These are phyloP conservation scores for Danaus plexippus DNA, from an alignment of 1,140 invertebrate genomes.

Conservation along the genomic window DNA sequence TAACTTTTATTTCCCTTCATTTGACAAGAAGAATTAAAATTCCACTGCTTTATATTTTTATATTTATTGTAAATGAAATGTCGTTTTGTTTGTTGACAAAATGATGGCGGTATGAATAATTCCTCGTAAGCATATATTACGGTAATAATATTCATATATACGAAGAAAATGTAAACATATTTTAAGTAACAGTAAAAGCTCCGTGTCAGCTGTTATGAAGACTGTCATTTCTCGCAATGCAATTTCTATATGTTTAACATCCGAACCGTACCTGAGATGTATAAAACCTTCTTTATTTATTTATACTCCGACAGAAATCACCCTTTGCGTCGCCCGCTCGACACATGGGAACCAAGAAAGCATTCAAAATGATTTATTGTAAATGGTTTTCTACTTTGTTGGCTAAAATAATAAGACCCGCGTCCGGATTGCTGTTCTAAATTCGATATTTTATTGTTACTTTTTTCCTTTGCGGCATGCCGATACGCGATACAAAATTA, in stretches of 20 bases:
- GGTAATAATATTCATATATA: too few species aligned
- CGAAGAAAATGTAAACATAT: background rate
- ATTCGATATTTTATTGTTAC: constrained; percentile 66
- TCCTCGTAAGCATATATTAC: too few species aligned
- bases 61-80: too few species aligned
- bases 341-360: constrained; percentile 65
- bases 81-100: too few species aligned
- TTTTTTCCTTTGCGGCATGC: constrained; percentile 50
- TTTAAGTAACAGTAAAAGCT: background rate
- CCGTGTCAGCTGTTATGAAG: constrained; percentile 9
- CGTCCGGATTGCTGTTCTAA: constrained; percentile 62
- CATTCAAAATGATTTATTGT: constrained; percentile 71
- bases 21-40: too few species aligned
- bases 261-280: constrained; percentile 60
- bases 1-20: too few species aligned
- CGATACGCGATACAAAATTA: constrained; percentile 44
- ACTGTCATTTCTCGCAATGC: constrained; percentile 34
- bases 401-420: constrained; percentile 69
- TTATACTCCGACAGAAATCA: constrained; percentile 68
- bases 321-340: constrained; percentile 67
- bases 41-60: too few species aligned
- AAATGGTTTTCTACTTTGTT: constrained; percentile 72
- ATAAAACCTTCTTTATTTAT: constrained; percentile 69
- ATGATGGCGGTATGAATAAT: too few species aligned
- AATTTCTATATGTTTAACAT: constrained; percentile 36